Conservation (phyloP, 1,140 invertebrate genomes). For the Calliopsis andreniformis region DNA sequence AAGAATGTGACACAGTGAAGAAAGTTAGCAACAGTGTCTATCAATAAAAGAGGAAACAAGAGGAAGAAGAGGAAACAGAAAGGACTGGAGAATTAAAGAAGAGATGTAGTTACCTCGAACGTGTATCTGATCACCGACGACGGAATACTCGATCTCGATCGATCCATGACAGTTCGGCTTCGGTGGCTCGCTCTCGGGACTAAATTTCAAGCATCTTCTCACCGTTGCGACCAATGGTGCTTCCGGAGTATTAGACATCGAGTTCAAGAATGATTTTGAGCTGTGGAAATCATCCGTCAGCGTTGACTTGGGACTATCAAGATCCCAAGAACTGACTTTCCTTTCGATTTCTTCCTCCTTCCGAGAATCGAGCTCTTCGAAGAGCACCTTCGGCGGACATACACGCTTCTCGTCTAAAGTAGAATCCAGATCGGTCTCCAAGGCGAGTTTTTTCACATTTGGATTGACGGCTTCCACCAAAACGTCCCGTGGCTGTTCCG, state of each 20-base stretch:
- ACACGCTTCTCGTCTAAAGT: slow-evolving; percentile 60
- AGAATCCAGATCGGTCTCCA: slow-evolving; percentile 77
- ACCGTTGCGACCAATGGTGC: slow-evolving; percentile 78
- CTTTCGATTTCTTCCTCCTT: slow-evolving; percentile 60
- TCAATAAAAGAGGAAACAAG: no score
- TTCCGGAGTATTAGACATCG: slow-evolving; percentile 74
- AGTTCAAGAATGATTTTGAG: slow-evolving; percentile 76
- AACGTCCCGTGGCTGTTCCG: slow-evolving; percentile 20
- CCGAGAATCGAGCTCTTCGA: slow-evolving; percentile 31
- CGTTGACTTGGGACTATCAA: slow-evolving; percentile 77
- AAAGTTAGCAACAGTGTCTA: no score
- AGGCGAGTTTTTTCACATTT: slow-evolving; percentile 74
- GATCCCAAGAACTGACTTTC: slow-evolving; percentile 73
- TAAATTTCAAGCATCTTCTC: slow-evolving; percentile 79
- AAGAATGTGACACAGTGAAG: no score
- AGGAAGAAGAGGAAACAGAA: no score
- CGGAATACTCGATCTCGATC: slow-evolving; percentile 78
- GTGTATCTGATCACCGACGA: slow-evolving; percentile 73
- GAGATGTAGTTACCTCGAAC: slow-evolving; percentile 76
- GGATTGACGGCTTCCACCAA: slow-evolving; percentile 75
- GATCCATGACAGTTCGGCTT: slow-evolving; percentile 70
- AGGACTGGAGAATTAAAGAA: no score
- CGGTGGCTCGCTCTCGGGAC: slow-evolving; percentile 74
- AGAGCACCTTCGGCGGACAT: slow-evolving; percentile 37
- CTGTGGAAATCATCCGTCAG: slow-evolving; percentile 76